A percentile compares a stretch with the other conserved stretches of the same genome.
Conservation (phyloP, 2,797 vertebrate genomes). For the Rhinichthys osculus region DNA sequence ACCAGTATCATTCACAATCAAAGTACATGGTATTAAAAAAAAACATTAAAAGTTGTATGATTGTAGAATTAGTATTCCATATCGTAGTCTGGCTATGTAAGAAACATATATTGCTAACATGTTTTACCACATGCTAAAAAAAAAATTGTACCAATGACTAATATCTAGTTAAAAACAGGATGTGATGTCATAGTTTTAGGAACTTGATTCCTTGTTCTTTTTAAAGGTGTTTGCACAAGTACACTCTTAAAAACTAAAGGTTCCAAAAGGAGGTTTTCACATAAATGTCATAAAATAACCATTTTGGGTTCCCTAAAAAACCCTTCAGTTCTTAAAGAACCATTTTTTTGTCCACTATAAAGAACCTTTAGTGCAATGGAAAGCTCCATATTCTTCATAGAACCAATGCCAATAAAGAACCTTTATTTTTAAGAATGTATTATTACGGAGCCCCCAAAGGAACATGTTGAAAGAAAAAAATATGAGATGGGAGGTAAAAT, state of each 20-base stretch:
- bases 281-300: neutral
- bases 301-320: neutral
- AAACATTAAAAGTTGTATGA: neutral
- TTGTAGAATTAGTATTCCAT: neutral
- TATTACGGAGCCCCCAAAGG: neutral
- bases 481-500: neutral
- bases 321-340: neutral
- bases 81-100: neutral
- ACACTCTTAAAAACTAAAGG: neutral
- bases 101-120: neutral
- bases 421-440: neutral
- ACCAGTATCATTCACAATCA: neutral
- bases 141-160: neutral
- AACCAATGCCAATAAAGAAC: neutral
- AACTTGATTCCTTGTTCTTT: neutral
- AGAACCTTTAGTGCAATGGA: neutral
- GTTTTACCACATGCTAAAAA: neutral
- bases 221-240: neutral
- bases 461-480: neutral
- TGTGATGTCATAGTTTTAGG: constrained; percentile 2
- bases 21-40: neutral
- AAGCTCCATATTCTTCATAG: neutral
- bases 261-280: neutral
- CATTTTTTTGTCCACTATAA: neutral
- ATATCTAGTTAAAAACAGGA: neutral